Percentiles rank a stretch among this genome's conserved stretches.
Conservation (phyloP, 2,888 invertebrate species). For the Thumatha senex region DNA sequence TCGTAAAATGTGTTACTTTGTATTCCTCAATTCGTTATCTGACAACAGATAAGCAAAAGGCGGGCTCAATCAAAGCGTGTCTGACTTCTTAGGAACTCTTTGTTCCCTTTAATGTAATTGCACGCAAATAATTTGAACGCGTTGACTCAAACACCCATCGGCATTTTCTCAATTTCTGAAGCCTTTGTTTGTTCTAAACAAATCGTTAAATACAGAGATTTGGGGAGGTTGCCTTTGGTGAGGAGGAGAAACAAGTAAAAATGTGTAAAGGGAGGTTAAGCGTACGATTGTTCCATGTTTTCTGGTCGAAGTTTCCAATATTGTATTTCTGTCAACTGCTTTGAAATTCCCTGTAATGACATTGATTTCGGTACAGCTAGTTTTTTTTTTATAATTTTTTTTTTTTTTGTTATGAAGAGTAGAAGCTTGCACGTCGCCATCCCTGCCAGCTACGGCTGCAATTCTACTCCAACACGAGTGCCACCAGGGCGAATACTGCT, state of each 20-base stretch:
- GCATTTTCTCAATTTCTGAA: conserved; percentile 19
- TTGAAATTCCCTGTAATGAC: conserved; percentile 24
- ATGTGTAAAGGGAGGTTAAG: background rate
- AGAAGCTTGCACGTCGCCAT: too few relatives aligned
- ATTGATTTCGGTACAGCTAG: conserved; percentile 10
- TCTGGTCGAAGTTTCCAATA: conserved; percentile 53
- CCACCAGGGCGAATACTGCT: too few relatives aligned
- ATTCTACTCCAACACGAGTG: too few relatives aligned
- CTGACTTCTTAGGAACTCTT: conserved; percentile 27
- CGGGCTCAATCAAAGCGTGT: conserved; percentile 13
- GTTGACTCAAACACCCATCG: conserved; percentile 28
- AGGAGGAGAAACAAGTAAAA: background rate
- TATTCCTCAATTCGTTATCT: conserved; percentile 5
- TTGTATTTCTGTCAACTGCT: conserved; percentile 50
- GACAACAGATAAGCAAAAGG: conserved; percentile 4
- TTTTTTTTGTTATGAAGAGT: background rate
- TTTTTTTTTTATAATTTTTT: background rate
- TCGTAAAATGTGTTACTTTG: background rate
- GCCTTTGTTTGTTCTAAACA: conserved; percentile 32
- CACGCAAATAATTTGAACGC: conserved; percentile 34
- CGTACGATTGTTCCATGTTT: conserved; percentile 46
- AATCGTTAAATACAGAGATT: conserved; percentile 26
- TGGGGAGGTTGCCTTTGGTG: conserved; percentile 9
- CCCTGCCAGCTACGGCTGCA: too few relatives aligned
- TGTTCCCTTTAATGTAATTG: conserved; percentile 39